Evolutionary conservation across 2,797 vertebrate species (phyloP).

Genomic region (Halcyon leucocephala): DNA sequence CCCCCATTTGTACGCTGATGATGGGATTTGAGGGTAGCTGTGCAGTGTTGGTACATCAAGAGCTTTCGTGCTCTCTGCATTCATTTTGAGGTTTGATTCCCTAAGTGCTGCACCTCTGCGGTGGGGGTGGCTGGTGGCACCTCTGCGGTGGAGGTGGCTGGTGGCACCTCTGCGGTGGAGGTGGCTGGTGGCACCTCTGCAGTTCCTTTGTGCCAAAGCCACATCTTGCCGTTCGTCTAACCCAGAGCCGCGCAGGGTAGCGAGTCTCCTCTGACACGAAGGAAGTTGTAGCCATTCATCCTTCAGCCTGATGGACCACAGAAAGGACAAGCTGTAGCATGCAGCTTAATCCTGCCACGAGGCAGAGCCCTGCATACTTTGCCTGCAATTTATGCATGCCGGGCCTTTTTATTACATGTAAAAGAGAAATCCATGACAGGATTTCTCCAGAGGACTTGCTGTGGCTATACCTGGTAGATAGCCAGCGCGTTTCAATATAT

Average conservation of each 20-base stretch:
- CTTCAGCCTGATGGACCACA: constrained; percentile 54
- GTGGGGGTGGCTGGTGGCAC: neutral
- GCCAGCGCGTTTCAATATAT: neutral
- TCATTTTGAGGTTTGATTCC: neutral
- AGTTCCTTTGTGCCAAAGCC: neutral
- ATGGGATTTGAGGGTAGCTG: neutral
- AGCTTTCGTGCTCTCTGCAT: neutral
- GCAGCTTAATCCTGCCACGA: constrained; percentile 61
- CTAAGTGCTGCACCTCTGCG: neutral
- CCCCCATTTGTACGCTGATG: accelerated
- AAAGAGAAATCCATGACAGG: constrained; percentile 24
- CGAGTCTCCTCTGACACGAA: neutral
- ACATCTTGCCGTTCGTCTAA: neutral
- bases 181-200: neutral
- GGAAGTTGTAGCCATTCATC: constrained; percentile 54
- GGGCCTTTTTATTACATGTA: constrained; percentile 42
- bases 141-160: neutral
- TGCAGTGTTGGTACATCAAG: neutral
- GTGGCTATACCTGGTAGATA: neutral
- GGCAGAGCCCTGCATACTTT: constrained; percentile 59
- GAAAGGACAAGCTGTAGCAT: constrained; percentile 58
- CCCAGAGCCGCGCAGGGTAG: neutral
- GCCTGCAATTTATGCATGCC: constrained; percentile 61
- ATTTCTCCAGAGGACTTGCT: constrained; percentile 26
- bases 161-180: neutral